Base-by-base conservation (phyloP, 2,888 invertebrate genomes). In the Parochlus steinenii region DNA sequence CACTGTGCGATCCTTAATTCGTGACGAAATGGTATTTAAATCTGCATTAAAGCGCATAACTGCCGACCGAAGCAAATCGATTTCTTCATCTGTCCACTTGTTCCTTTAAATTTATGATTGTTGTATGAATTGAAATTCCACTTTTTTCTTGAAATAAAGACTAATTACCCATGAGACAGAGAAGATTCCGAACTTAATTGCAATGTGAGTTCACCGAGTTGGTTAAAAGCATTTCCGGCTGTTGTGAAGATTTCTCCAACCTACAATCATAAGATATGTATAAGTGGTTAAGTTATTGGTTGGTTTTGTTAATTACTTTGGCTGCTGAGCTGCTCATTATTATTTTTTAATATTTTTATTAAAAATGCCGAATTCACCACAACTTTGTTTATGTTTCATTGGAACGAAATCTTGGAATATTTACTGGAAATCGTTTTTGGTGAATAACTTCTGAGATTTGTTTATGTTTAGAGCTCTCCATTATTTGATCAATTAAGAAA, bases 171-270 rank as follows among this genome's bases (percentile, higher is more conserved):
- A 24, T 30, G 30, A 18, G 17, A 25, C 11, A 23, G 30, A 14
- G 31, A 14, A 8, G 27, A 5, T 12, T 36, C n/a, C n/a, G n/a
- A n/a, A n/a, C n/a, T n/a, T 89, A 87, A 65, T 93, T 89, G 80
- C 83, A 93, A 89, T 5, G 92, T 92, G 51, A 95, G 67, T 56
- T 95, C 93, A 23, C 92, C 93, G 38, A 95, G 64, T 60, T 85
- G 83, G 51, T 82, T 90, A 56, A 95, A 95, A 4, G 93, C 93
- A 46, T 85, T 80, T 25, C 93, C 93, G 36, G 93, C 93, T 44
- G 92, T 92, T 20, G 89, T 86, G 57, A 95, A 95, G 55, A 95
- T 93, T 63, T 95, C 93, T 38, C 93, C 93, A 46, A 95, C 93
- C 92, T 93, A 50, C 37, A 54, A 56, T 40, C 34, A 48, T 29